phyloP scores from a whole-genome alignment of 2,888 invertebrate genomes.

The Pterostichus madidus region DNA sequence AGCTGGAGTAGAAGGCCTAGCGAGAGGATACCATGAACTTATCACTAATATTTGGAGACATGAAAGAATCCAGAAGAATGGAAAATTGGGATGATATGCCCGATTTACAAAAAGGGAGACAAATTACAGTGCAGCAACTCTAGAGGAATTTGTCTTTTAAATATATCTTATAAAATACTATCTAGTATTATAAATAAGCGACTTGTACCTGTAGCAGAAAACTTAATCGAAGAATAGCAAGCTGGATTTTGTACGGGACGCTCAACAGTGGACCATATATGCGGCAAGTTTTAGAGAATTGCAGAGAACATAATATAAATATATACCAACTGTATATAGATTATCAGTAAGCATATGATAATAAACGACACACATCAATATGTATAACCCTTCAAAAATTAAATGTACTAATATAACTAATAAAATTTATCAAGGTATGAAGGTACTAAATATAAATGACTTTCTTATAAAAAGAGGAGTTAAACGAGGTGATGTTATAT shows the following conservation, averaged over 20 bases:
- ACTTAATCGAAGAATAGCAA: background rate
- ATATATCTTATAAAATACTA: too few relatives aligned
- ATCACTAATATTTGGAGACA: background rate
- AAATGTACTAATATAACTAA: background rate
- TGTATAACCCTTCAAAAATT: background rate
- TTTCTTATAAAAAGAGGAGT: background rate
- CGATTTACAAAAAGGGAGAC: conserved; percentile 3
- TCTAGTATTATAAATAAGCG: background rate
- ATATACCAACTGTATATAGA: conserved; percentile 4
- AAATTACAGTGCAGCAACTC: too few relatives aligned
- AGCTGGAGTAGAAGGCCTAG: background rate
- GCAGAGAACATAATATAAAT: conserved; percentile 7
- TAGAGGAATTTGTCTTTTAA: too few relatives aligned
- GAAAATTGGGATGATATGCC: conserved; percentile 15
- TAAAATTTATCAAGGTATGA: background rate
- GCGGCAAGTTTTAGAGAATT: conserved; percentile 7
- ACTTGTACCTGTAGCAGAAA: background rate
- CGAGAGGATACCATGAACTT: background rate
- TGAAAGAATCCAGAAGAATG: conserved; percentile 12
- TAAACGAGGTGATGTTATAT: conserved; percentile 12
- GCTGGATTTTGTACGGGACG: background rate
- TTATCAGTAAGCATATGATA: conserved; percentile 9
- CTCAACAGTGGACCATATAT: conserved; percentile 10
- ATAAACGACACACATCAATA: background rate
- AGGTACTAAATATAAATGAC: conserved; percentile 12